phyloP scores from a whole-genome alignment of 23 tunicate species.

The Ascidia mentula region DNA sequence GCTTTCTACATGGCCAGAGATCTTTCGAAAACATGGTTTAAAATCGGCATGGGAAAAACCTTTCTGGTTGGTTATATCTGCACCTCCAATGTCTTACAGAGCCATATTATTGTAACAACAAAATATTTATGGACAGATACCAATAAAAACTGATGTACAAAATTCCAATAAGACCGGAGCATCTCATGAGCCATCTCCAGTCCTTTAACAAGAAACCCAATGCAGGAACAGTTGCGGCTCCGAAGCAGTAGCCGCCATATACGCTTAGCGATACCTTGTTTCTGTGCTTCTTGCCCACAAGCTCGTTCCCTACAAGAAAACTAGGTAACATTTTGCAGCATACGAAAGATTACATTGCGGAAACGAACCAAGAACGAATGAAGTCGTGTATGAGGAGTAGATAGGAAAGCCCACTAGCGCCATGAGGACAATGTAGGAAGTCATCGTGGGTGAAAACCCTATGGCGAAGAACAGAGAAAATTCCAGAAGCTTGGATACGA shows the following conservation, averaged over 20 bases:
- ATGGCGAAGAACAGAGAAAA: background rate
- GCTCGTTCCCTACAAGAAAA: constrained; percentile 27
- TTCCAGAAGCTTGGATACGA: background rate
- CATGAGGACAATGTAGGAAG: background rate
- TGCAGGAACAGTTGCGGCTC: constrained; percentile 20
- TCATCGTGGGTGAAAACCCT: background rate
- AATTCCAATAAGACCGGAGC: constrained; percentile 9
- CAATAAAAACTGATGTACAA: constrained; percentile 34
- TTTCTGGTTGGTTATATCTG: too few relatives aligned
- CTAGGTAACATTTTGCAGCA: background rate
- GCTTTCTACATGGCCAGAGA: too few relatives aligned
- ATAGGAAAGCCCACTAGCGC: background rate
- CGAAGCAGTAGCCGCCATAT: constrained; percentile 37
- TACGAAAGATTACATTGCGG: background rate
- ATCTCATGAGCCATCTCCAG: constrained; percentile 39
- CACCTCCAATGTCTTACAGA: too few relatives aligned
- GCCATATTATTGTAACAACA: too few relatives aligned
- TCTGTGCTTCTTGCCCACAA: constrained; percentile 13
- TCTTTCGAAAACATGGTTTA: too few relatives aligned
- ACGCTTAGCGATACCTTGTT: constrained; percentile 15
- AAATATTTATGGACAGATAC: too few relatives aligned
- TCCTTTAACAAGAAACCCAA: constrained; percentile 19
- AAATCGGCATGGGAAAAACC: too few relatives aligned
- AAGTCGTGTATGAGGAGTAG: background rate
- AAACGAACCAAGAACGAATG: constrained; percentile 7